These are phyloP conservation scores for Micronycteris hirsuta DNA, from an alignment of 2,113 vertebrate species.

Conservation along the genomic window DNA sequence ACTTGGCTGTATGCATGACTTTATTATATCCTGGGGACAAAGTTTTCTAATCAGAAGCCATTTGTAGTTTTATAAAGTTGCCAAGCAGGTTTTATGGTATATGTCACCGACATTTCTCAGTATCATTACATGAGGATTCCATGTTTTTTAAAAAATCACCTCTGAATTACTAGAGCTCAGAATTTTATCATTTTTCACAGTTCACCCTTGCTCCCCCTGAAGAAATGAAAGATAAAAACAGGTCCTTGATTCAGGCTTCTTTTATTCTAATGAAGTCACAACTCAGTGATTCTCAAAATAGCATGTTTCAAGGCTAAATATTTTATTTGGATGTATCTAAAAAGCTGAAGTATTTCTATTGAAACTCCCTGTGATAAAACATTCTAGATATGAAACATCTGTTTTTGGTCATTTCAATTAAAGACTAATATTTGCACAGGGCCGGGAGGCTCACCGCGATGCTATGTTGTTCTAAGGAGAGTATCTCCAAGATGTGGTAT, in stretches of 20 bases:
- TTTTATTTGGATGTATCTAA: conserved; percentile 60
- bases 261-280: neutral
- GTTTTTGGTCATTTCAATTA: conserved; percentile 27
- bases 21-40: neutral
- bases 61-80: neutral
- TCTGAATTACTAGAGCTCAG: neutral
- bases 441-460: neutral
- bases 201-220: neutral
- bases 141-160: neutral
- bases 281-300: conserved; percentile 44
- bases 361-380: conserved; percentile 52
- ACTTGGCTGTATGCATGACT: neutral
- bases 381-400: conserved; percentile 55
- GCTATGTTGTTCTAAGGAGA: neutral
- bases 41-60: neutral
- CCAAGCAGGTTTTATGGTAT: neutral
- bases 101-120: neutral
- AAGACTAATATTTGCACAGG: conserved; percentile 41
- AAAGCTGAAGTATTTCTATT: conserved; percentile 53
- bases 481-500: neutral
- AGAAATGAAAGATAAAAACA: neutral
- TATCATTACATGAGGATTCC: neutral
- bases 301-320: conserved; percentile 32
- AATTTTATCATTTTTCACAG: neutral
- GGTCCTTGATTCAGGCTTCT: neutral